These are phyloP conservation scores for Ormyrus labotus DNA, from an alignment of 2,888 invertebrate species.

Conservation along the genomic window DNA sequence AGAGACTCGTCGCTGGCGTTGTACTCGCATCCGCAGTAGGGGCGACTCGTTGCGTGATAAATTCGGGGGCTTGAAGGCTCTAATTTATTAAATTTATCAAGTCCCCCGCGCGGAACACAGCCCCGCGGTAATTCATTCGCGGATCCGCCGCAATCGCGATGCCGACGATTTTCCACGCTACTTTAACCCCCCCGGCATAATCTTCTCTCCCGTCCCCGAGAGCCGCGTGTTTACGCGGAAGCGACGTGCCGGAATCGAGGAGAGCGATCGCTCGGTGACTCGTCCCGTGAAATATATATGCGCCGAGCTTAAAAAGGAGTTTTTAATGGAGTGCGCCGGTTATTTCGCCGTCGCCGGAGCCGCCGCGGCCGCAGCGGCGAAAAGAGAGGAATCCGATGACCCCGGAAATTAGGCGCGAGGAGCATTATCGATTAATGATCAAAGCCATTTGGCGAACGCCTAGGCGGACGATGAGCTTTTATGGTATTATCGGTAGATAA, in stretches of 20 bases:
- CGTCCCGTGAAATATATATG: too few relatives aligned
- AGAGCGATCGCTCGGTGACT: not conserved
- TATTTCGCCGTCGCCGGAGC: too few relatives aligned
- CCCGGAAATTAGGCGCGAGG: too few relatives aligned
- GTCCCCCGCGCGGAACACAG: slow-evolving; percentile 20
- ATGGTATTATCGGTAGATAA: too few relatives aligned
- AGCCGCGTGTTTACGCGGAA: slow-evolving; percentile 14
- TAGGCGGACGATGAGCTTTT: too few relatives aligned
- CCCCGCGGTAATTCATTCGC: slow-evolving; percentile 50
- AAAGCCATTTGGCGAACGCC: too few relatives aligned
- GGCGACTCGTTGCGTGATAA: slow-evolving; percentile 64
- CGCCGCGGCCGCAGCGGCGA: too few relatives aligned
- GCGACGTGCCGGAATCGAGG: slow-evolving; percentile 1
- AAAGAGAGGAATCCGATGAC: too few relatives aligned
- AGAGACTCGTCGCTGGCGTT: slow-evolving; percentile 14
- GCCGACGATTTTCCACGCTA: slow-evolving; percentile 42
- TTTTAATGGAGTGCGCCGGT: too few relatives aligned
- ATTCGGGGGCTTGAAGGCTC: slow-evolving; percentile 66
- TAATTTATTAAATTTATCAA: slow-evolving; percentile 71
- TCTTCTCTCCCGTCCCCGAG: slow-evolving; percentile 22
- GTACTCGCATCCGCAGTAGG: not conserved
- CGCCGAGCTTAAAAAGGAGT: too few relatives aligned
- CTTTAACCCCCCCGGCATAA: slow-evolving; percentile 33
- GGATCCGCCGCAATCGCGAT: slow-evolving; percentile 45
- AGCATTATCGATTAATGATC: too few relatives aligned